phyloP scores from a whole-genome alignment of 1,140 invertebrate species.

The Drosophila chauvacae region DNA sequence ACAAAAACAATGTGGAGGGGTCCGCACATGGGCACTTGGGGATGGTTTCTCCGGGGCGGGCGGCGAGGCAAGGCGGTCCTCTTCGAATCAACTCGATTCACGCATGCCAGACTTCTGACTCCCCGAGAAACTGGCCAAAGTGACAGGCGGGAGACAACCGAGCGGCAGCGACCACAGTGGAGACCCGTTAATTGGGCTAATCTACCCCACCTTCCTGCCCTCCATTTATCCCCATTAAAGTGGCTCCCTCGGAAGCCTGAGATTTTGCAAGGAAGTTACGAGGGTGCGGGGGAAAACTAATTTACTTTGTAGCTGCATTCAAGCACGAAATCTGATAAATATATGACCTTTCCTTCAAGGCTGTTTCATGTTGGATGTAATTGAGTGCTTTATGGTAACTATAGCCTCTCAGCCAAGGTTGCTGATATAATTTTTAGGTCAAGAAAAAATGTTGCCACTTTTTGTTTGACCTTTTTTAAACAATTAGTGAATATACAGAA shows the following conservation, averaged over 20 bases:
- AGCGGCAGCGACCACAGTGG: conserved; percentile 27
- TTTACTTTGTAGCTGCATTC: conserved; percentile 26
- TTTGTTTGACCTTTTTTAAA: neutral
- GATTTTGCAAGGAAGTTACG: neutral
- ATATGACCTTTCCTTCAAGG: conserved; percentile 15
- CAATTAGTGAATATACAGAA: neutral
- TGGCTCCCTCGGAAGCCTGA: conserved; percentile 11
- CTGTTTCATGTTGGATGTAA: conserved; percentile 1
- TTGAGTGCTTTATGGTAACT: neutral
- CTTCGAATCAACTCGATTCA: conserved; percentile 41
- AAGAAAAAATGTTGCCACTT: neutral
- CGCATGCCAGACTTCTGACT: conserved; percentile 66
- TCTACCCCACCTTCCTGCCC: neutral
- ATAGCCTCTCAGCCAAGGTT: conserved; percentile 6
- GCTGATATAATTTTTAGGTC: neutral
- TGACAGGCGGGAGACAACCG: conserved; percentile 35
- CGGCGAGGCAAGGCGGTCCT: neutral
- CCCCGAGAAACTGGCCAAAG: conserved; percentile 32
- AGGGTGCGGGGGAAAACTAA: conserved; percentile 5
- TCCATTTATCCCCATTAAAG: conserved; percentile 7
- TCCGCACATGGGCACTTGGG: conserved; percentile 3
- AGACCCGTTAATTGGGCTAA: conserved; percentile 37
- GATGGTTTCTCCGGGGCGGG: conserved; percentile 9
- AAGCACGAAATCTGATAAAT: conserved; percentile 32
- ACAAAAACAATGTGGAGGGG: conserved; percentile 39